Base-by-base conservation (phyloP, 2,888 invertebrate species). In the Drosophila stalkeri region DNA sequence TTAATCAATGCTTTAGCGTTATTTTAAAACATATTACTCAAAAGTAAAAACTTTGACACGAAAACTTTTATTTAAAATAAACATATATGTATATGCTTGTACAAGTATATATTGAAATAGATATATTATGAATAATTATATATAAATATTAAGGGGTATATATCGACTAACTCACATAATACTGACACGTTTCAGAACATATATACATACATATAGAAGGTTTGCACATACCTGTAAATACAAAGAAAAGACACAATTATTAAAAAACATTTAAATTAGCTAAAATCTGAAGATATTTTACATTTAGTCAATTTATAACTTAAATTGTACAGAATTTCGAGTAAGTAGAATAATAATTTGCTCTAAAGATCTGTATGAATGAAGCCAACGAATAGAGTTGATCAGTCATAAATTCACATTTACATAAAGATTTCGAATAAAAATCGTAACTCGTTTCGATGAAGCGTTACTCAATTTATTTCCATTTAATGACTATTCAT, bases 361-460 rank as follows among this genome's bases (percentile, higher is more conserved):
- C 3, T 37, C 39, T 7, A 8, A 16, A 1, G 12, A 18, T 27
- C 14, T 6, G 8, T 3, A 20, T 23, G n/a, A 52, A 43, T 46
- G 11, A 11, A 12, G 8, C 20, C 27, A 41, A n/a, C 37, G 18
- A 14, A 49, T 6, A 41, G 41, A 43, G 11, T 0, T 18, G 44
- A 23, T 66, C 57, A 61, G 46, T 49, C 66, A 54, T 62, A 61
- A 57, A 49, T 44, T 41, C 52, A 8, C 14, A 2, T 16, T 11
- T 35, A 41, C 33, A 55, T 74, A 49, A 59, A 61, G 49, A 35
- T 54, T 46, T 18, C 11, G 9, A 18, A 35, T 41, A 52, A 54
- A 46, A 20, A 31, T 9, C 20, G 37, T 23, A 75, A 65, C 60
- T 63, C 59, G 60, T 56, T 77, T 54, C 23, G 35, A 54, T 23